Conservation (phyloP, 2,113 vertebrate genomes). For the Tachycineta bicolor region DNA sequence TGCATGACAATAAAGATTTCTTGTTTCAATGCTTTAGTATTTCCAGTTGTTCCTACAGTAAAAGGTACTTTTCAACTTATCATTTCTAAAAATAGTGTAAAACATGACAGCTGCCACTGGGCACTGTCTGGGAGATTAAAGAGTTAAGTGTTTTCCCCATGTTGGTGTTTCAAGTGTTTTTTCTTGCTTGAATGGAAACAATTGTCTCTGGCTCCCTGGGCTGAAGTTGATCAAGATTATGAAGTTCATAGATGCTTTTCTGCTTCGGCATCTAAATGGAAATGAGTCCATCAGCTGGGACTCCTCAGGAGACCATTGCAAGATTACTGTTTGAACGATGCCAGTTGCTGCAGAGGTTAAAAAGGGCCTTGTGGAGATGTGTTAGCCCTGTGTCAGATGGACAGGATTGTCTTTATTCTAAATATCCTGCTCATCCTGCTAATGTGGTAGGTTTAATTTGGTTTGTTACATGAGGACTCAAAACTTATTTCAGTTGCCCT, state of each 20-base stretch:
- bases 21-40: neutral
- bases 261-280: conserved; percentile 37
- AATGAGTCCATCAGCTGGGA: conserved; percentile 20
- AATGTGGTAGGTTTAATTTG: neutral
- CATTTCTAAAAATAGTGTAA: neutral
- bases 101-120: neutral
- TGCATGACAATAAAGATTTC: neutral
- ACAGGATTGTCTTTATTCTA: neutral
- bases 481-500: neutral
- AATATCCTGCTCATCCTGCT: neutral
- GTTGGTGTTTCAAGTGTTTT: neutral
- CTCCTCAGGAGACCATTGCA: conserved; percentile 4
- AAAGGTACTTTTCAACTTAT: neutral
- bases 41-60: neutral
- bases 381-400: neutral
- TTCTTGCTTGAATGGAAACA: neutral
- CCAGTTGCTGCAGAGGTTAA: neutral
- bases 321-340: neutral
- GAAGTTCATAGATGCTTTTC: neutral
- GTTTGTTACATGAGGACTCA: neutral
- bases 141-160: neutral
- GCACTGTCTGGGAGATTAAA: neutral
- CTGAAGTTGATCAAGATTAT: conserved; percentile 30
- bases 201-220: neutral
- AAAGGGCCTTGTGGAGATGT: neutral